Conservation (phyloP, 2,888 invertebrate genomes). For the Cheilosia vernalis region DNA sequence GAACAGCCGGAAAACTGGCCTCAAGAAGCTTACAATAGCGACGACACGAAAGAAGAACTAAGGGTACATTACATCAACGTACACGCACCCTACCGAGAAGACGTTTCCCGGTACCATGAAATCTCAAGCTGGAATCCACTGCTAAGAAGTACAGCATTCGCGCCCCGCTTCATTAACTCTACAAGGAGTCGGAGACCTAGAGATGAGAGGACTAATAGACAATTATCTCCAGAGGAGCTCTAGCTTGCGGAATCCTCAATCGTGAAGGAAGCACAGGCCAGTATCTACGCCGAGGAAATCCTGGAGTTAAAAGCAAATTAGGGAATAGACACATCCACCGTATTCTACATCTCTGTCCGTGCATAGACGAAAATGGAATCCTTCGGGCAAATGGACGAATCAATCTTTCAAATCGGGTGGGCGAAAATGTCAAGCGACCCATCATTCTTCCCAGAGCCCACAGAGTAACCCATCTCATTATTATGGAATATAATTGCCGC, state of each 20-base stretch:
- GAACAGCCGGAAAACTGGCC: slow-evolving; percentile 17
- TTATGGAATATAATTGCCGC: neutral
- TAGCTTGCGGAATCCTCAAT: neutral
- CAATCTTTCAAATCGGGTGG: neutral
- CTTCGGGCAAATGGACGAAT: neutral
- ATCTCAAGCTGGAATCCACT: slow-evolving; percentile 3
- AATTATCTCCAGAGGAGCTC: slow-evolving; percentile 1
- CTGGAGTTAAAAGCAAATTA: neutral
- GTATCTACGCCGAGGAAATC: neutral
- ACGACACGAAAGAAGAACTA: neutral
- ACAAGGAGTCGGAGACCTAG: neutral
- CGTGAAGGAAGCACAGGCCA: slow-evolving; percentile 6
- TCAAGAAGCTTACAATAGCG: neutral
- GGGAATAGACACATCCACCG: neutral
- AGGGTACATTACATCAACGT: neutral
- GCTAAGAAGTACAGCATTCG: slow-evolving; percentile 29
- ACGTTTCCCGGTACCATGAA: neutral
- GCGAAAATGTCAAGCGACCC: neutral
- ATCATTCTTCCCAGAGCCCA: neutral
- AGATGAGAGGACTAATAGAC: neutral
- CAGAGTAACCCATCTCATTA: neutral
- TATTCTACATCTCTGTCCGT: neutral
- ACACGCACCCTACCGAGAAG: neutral
- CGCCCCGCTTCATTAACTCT: neutral
- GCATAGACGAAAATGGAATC: neutral